phyloP scores from a whole-genome alignment of 30 jellyfish, hydroid and myxozoan species.

The Turritopsis dohrnii region DNA sequence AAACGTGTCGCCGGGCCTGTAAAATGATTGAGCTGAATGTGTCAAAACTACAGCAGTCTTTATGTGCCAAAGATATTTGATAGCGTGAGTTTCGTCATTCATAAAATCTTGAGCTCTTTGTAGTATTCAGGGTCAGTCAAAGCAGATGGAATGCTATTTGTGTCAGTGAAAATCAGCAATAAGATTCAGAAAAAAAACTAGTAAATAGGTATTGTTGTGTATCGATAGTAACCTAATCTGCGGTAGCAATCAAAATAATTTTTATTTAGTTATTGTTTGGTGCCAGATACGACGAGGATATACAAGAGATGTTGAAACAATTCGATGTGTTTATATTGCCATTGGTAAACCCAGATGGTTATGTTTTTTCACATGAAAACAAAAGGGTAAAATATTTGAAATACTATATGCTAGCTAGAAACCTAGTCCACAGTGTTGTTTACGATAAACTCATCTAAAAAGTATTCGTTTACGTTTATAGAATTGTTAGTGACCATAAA shows the following conservation, averaged over 20 bases:
- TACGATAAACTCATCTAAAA: neutral
- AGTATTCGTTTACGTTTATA: neutral
- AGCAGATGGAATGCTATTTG: too few species aligned
- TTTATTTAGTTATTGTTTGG: slow-evolving; percentile 59
- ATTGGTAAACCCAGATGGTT: slow-evolving; percentile 83
- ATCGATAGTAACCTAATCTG: too few species aligned
- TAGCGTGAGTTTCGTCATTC: neutral
- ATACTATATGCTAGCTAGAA: neutral
- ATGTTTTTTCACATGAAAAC: slow-evolving; percentile 30
- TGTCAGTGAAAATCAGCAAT: too few species aligned
- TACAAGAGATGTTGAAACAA: slow-evolving; percentile 38
- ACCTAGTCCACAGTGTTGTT: too few species aligned
- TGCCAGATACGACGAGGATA: slow-evolving; percentile 49
- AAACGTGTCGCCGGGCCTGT: too few species aligned
- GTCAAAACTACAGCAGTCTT: neutral
- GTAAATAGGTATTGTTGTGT: too few species aligned
- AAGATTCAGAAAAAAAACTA: too few species aligned
- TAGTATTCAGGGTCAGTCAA: neutral
- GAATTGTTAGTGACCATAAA: neutral
- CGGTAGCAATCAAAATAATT: too few species aligned
- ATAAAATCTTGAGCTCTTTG: neutral
- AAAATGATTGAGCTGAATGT: neutral
- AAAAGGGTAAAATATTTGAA: slow-evolving; percentile 32
- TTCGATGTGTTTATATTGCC: slow-evolving; percentile 68
- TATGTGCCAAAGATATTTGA: neutral